Base-by-base conservation (phyloP, 2,888 invertebrate genomes). In the Thera obeliscata region DNA sequence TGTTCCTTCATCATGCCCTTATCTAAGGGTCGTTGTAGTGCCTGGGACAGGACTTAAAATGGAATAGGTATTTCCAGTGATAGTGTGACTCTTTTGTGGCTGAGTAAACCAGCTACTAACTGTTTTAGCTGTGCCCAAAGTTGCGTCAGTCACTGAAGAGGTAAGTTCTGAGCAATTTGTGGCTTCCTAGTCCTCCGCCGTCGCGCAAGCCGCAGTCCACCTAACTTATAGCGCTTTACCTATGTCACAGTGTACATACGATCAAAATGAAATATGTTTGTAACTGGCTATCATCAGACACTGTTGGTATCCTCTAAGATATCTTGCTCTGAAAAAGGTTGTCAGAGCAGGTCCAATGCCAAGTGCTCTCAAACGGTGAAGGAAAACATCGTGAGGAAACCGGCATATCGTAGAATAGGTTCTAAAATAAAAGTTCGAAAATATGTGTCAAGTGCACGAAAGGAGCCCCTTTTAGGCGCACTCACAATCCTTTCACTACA, bases 91-190 rank as follows among this genome's bases (percentile, higher is more conserved):
- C 38, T 38, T 38, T 38, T 38, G 38, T 38, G 6, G 6, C 38
- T 4, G 12, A 49, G 2, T 33, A 22, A 49, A 12, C 58, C 50
- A 65, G 7, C 69, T 54, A 11, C 12, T 57, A 1, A 7, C n/a
- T 22, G 6, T 22, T 33, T 63, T 0, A 61, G 60, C 69, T 66
- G 54, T 57, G 66, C 0, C 59, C 80, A 76, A 84, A 87, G 85
- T 86, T 81, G 68, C 74, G 84, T 86, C 88, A 85, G 81, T 89
- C 86, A 85, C 78, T 73, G 76, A 75, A 81, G 81, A 74, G 74
- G 84, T 81, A 82, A 83, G 81, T 84, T 84, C 61, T 65, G 74
- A 77, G 76, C 78, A 79, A 79, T 79, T 79, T 79, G 78, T 76
- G 79, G 79, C 76, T 78, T 76, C 76, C 72, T 74, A 78, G 75